Evolutionary conservation across 2,888 invertebrate genomes (phyloP).

Genomic region (Gisinianus flammeolus): DNA sequence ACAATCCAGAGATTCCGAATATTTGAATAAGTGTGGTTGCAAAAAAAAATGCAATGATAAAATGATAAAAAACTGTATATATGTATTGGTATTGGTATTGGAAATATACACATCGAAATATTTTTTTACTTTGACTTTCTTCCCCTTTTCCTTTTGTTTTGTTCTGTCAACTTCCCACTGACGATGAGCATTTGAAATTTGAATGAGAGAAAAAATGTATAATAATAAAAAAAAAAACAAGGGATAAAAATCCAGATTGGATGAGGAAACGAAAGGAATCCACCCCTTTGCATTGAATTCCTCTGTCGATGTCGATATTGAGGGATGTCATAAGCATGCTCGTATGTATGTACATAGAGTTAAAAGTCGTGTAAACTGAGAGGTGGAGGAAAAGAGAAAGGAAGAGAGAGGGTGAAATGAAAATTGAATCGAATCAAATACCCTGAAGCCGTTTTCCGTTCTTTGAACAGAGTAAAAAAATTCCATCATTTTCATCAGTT

Average conservation of each 20-base stretch:
- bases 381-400: no score
- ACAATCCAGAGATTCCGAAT: no score
- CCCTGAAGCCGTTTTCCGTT: background rate
- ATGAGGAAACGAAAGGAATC: background rate
- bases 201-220: background rate
- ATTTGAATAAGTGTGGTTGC: no score
- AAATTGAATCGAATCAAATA: constrained; percentile 33
- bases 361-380: background rate
- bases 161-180: background rate
- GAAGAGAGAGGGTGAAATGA: constrained; percentile 33
- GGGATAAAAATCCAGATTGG: background rate
- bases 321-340: background rate
- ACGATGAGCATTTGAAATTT: background rate
- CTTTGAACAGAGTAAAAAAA: background rate
- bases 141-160: no score
- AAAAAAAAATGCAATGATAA: no score
- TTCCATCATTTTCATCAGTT: constrained; percentile 22
- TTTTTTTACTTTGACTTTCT: no score
- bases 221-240: background rate
- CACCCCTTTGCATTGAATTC: background rate
- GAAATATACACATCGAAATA: no score
- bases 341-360: background rate
- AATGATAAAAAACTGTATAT: no score
- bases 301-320: background rate
- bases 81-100: no score